Base-by-base conservation (phyloP, 1,140 invertebrate genomes). In the Sitophilus oryzae region DNA sequence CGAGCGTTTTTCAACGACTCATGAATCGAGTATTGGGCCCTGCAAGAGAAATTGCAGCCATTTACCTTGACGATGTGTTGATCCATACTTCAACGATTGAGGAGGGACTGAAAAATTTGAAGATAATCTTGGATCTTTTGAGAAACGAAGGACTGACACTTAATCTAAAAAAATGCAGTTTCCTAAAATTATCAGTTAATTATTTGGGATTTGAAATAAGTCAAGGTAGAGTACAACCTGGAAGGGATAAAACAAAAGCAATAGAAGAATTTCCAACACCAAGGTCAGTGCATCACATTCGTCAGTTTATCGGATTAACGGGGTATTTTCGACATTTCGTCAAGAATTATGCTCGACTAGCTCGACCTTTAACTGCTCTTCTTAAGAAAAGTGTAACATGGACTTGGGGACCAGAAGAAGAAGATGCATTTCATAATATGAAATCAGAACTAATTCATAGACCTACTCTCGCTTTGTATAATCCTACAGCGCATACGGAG, bases 1-100 rank as follows among this genome's bases (percentile, higher is more conserved):
- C 75, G 0, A 53, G 67, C n/a, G 65, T 68, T 2, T 77, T 77
- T 50, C 68, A 74, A 52, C 50, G 65, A 30, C 60, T 72, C 5
- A 73, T 77, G 14, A 68, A 68, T 22, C 55, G 52, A 5, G 56
- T 74, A 19, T 58, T 74, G 25, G 30, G 18, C n/a, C 53, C 70
- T 6, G 35, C 71, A 8, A 11, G 23, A 15, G 20, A 36, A 18
- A 43, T 42, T 18, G 19, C 49, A 5, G 22, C 48, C 20, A n/a
- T 59, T 9, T 56, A 47, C 49, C 34, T 69, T 14, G 63, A 66
- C 50, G 52, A 62, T 40, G 56, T 61, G 3, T 52, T 61, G 22
- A 34, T 67, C 14, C 51, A 57, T 38, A 56, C 58, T 1, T 43
- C 16, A 11, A 54, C 55, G 23, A 59, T 64, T 49, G 42, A 61